phyloP scores from a whole-genome alignment of 2,113 vertebrate genomes.

The Tylochromis polylepis region DNA sequence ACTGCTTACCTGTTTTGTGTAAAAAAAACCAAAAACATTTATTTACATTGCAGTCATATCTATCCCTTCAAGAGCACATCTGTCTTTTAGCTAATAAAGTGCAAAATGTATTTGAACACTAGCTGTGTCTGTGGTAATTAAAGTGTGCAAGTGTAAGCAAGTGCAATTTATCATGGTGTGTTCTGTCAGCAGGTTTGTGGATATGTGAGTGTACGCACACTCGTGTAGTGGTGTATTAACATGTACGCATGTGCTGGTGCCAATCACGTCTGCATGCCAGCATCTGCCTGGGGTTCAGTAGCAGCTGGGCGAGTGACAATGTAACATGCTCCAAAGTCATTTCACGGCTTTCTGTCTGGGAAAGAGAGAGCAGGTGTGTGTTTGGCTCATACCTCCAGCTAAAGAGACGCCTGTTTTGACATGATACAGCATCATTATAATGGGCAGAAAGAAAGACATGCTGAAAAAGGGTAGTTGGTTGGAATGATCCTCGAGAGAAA shows the following conservation, averaged over 20 bases:
- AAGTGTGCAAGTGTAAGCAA: background rate
- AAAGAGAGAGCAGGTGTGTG: conserved; percentile 53
- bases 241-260: conserved; percentile 14
- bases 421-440: background rate
- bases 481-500: background rate
- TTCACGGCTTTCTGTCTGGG: conserved; percentile 36
- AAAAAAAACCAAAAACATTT: background rate
- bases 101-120: background rate
- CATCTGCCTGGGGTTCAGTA: conserved; percentile 29
- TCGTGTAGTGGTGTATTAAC: background rate
- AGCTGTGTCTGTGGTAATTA: background rate
- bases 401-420: conserved; percentile 9
- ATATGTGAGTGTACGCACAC: background rate
- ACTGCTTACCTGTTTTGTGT: background rate
- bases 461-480: background rate
- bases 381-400: conserved; percentile 32
- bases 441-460: background rate
- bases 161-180: conserved; percentile 4
- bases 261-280: conserved; percentile 7
- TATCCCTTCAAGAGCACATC: background rate
- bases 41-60: background rate
- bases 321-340: conserved; percentile 21
- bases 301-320: conserved; percentile 45
- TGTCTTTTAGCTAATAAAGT: background rate
- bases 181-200: background rate